Base-by-base conservation (phyloP, 2,113 vertebrate genomes). In the Dicaeum eximium region DNA sequence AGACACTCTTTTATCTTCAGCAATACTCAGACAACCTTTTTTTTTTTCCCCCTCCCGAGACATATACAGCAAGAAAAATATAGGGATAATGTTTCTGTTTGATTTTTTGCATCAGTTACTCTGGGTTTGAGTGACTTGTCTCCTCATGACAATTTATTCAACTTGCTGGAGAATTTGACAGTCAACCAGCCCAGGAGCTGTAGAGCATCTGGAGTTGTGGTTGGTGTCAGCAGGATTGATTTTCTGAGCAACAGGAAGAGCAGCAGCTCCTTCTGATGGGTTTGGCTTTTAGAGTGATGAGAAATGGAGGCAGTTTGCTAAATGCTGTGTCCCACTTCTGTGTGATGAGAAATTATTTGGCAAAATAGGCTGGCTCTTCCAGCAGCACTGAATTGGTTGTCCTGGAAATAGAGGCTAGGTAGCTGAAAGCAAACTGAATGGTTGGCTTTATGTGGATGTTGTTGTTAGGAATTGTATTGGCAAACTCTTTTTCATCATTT, bases 1-100 rank as follows among this genome's bases (percentile, higher is more conserved):
- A 87, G 91, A 64, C 78, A 31, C 79, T 47, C 91, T 92, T 93
- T 86, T 27, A 93, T 93, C 89, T 81, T 48, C 73, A 80, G 1
- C 58, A 73, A 13, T 81, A 37, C 33, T 92, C 69, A 86, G 23
- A 35, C n/a, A 75, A 50, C 24, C 22, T 15, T n/a, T 35, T 31
- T 51, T 30, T 57, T 57, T 25, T 38, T 12, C 8, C 5, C 2
- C 17, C 17, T 61, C 37, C 10, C 0, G 0, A 69, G 61, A 84
- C 17, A 4, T 15, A 21, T 1, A 53, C 78, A 80, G 69, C 13
- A 25, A 75, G 67, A 31, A 73, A 64, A 91, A 88, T 45, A 33
- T 1, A 61, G 69, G 37, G 92, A 40, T 92, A 65, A 56, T 77
- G 50, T 85, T 94, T 80, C 72, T 40, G 44, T 74, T 64, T 56